phyloP scores from a whole-genome alignment of 2,888 invertebrate species.

The Nemoura dubitans region DNA sequence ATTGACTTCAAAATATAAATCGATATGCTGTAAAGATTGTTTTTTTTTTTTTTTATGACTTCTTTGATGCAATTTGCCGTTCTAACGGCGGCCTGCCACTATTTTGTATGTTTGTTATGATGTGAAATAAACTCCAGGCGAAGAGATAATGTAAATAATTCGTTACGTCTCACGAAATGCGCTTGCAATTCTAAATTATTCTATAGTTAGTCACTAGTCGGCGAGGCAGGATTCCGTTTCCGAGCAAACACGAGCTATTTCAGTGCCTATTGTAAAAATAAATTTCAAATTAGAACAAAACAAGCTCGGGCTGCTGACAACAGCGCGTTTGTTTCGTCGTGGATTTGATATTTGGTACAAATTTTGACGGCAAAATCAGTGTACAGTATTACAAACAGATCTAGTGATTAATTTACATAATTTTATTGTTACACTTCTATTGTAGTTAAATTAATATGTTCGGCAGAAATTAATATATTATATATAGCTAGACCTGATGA shows the following conservation, averaged over 20 bases:
- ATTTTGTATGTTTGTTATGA: background rate
- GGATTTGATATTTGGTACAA: background rate
- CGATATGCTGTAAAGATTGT: background rate
- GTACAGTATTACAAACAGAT: constrained; percentile 3
- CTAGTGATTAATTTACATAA: constrained; percentile 3
- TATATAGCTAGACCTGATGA: background rate
- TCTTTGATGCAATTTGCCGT: too few species aligned
- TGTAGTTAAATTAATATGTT: background rate
- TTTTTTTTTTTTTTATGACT: background rate
- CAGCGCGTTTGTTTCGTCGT: background rate
- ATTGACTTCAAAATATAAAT: background rate
- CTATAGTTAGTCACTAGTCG: background rate
- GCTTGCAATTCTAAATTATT: background rate
- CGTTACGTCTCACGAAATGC: background rate
- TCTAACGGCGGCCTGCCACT: background rate
- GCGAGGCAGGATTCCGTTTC: background rate
- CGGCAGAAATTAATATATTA: background rate
- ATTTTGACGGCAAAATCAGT: background rate
- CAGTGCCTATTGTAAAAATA: background rate
- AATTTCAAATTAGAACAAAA: background rate
- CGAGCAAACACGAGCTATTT: background rate
- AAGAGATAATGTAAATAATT: background rate
- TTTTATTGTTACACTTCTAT: constrained; percentile 9
- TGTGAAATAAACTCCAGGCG: background rate
- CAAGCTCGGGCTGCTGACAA: background rate